phyloP scores from a whole-genome alignment of 2,797 vertebrate genomes.

The Chaetodon trifasciatus region DNA sequence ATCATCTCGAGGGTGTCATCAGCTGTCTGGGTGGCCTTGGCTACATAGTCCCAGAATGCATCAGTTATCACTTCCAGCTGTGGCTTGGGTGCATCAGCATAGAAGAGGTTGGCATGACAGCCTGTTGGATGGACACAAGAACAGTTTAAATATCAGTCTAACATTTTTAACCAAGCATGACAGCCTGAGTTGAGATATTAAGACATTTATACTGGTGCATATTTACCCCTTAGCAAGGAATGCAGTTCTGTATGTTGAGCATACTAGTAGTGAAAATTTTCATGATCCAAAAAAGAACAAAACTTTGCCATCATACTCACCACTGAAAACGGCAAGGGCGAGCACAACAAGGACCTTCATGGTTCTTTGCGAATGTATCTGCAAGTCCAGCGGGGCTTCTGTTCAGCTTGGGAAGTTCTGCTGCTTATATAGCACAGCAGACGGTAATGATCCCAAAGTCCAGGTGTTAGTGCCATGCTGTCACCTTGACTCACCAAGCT shows the following conservation, averaged over 20 bases:
- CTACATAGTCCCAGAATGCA: slow-evolving; percentile 86
- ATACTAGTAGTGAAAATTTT: background rate
- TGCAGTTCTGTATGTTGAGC: background rate
- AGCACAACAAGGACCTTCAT: slow-evolving; percentile 85
- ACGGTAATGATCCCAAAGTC: slow-evolving; percentile 79
- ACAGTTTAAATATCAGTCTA: background rate
- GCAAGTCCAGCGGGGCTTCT: slow-evolving; percentile 63
- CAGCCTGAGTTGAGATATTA: background rate
- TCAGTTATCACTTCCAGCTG: slow-evolving; percentile 84
- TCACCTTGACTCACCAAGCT: slow-evolving; percentile 69
- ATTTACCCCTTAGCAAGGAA: accelerated
- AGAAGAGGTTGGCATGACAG: slow-evolving; percentile 84
- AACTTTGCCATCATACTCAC: slow-evolving; percentile 60
- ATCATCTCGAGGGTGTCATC: slow-evolving; percentile 83
- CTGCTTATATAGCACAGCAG: slow-evolving; percentile 69
- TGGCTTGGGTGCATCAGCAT: slow-evolving; percentile 82
- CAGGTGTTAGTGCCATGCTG: slow-evolving; percentile 73
- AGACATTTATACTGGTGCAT: background rate
- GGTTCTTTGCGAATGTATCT: slow-evolving; percentile 61
- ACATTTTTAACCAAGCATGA: background rate
- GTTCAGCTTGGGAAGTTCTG: slow-evolving; percentile 14
- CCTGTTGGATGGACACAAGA: slow-evolving; percentile 66
- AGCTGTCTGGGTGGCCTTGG: slow-evolving; percentile 81
- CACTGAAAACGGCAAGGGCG: slow-evolving; percentile 77
- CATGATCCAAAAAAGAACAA: background rate